Conservation (phyloP, 2,888 invertebrate genomes). For the Platycheirus rosarum region DNA sequence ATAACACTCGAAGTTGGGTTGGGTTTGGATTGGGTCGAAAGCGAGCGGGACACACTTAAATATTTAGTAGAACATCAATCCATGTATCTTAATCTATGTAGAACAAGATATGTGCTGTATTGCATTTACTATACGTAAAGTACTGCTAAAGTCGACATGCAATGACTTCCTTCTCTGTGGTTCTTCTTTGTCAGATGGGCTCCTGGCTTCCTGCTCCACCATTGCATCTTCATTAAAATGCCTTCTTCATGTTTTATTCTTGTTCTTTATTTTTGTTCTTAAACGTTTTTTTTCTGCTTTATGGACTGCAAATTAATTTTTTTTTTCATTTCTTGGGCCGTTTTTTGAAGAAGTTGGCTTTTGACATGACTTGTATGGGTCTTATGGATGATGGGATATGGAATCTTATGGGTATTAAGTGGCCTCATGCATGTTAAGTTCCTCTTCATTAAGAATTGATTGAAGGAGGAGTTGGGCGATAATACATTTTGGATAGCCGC, state of each 20-base stretch:
- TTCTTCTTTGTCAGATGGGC: slow-evolving; percentile 11
- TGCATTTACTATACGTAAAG: slow-evolving; percentile 39
- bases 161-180: slow-evolving; percentile 65
- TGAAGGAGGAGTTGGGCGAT: slow-evolving; percentile 40
- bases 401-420: slow-evolving; percentile 68
- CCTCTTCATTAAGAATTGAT: slow-evolving; percentile 62
- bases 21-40: slow-evolving; percentile 52
- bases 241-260: slow-evolving; percentile 20
- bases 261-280: slow-evolving; percentile 37
- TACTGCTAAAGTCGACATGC: slow-evolving; percentile 69
- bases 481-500: slow-evolving; percentile 53
- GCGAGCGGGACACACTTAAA: slow-evolving; percentile 56
- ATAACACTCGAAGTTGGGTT: slow-evolving; percentile 33
- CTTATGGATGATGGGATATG: slow-evolving; percentile 50
- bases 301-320: slow-evolving; percentile 41
- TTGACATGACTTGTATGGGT: slow-evolving; percentile 63
- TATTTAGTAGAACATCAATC: slow-evolving; percentile 42
- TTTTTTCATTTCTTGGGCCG: slow-evolving; percentile 24
- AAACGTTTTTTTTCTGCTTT: slow-evolving; percentile 58
- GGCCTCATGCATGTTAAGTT: slow-evolving; percentile 62
- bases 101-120: slow-evolving; percentile 17
- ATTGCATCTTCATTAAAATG: slow-evolving; percentile 24
- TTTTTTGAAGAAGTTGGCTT: slow-evolving; percentile 59
- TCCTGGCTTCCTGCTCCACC: slow-evolving; percentile 3
- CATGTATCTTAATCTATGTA: slow-evolving; percentile 41